Evolutionary conservation across 2,888 invertebrate genomes (phyloP).

Genomic region (Sipha maydis): DNA sequence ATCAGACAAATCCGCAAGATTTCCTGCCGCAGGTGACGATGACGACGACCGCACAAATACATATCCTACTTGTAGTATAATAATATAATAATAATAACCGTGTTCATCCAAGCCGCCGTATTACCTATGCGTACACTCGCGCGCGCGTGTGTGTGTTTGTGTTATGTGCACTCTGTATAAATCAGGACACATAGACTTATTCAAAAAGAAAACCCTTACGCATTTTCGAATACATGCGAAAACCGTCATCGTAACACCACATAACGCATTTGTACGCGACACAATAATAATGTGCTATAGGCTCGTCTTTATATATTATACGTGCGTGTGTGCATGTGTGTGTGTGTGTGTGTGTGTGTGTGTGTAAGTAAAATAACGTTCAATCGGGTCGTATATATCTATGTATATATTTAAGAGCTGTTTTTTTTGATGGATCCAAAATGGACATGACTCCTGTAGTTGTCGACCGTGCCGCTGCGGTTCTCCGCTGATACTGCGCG

Average conservation of each 20-base stretch:
- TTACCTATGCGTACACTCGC: background rate
- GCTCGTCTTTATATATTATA: background rate
- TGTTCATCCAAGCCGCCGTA: background rate
- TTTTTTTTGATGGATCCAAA: constrained; percentile 46
- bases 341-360: background rate
- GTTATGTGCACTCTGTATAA: background rate
- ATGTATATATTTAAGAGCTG: background rate
- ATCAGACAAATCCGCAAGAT: constrained; percentile 45
- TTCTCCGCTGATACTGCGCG: background rate
- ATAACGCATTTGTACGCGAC: constrained; percentile 6
- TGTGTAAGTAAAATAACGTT: background rate
- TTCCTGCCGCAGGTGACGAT: constrained; percentile 5
- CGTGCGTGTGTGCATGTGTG: too few relatives aligned
- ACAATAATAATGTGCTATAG: constrained; percentile 20
- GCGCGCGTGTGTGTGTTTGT: background rate
- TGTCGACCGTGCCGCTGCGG: background rate
- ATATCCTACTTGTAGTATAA: background rate
- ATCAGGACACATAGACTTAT: background rate
- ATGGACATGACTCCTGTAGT: constrained; percentile 57
- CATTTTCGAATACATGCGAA: constrained; percentile 24
- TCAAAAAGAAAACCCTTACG: background rate
- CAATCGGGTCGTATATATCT: background rate
- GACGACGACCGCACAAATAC: background rate
- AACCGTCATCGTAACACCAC: constrained; percentile 27
- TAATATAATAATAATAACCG: constrained; percentile 26